Base-by-base conservation (phyloP, 2,888 invertebrate species). In the Eulithis testata region DNA sequence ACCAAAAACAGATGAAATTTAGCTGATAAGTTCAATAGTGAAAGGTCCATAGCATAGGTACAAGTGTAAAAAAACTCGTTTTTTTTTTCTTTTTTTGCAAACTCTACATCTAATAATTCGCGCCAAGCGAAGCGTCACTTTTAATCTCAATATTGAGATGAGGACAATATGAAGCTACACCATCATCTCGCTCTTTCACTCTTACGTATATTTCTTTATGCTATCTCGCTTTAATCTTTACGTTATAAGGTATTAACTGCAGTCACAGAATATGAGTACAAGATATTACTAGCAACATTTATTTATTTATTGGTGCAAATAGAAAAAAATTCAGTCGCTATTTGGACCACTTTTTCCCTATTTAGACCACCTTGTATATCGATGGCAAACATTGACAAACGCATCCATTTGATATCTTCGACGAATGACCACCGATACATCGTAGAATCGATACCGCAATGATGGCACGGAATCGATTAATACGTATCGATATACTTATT, bases 61-160 rank as follows among this genome's bases (percentile, higher is more conserved):
- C 31, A 31, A 31, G 31, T 31, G 31, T 31, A 31, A 31, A 31
- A 44, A 27, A 50, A 27, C 11, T 36, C 1, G 12, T 36, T 14
- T 40, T 14, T 37, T 45, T 27, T 11, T 36, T 21, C 36, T 75
- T 77, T 52, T 84, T 86, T 72, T 88, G 85, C 83, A 55, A 74
- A 78, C 88, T 27, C 50, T 89, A 78, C 85, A 55, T 78, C 81
- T 87, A 88, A 90, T 91, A 91, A 91, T 90, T 91, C 86, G 89
- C 83, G 83, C 88, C 89, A 90, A 89, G 90, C 91, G 84, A 88
- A 87, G 86, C 91, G 86, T 91, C 89, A 89, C 90, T 91, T 91
- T 91, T 91, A 91, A 91, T 91, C 91, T 91, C 88, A 90, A 91
- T 91, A 91, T 91, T 91, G 90, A 90, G 90, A 91, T 90, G 90